phyloP scores from a whole-genome alignment of 2,113 vertebrate genomes.

The Pipa parva region DNA sequence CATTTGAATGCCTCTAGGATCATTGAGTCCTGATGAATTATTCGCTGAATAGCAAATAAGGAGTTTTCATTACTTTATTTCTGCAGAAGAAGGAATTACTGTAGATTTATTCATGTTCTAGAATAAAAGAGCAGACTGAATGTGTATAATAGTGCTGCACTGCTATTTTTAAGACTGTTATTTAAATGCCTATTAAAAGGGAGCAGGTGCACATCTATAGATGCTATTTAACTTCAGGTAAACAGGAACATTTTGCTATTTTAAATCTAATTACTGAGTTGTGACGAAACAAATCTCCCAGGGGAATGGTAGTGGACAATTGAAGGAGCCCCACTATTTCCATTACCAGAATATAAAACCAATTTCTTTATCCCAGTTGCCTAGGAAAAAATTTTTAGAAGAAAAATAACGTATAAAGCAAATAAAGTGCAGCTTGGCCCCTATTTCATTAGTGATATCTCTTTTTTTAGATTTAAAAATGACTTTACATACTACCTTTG shows the following conservation, averaged over 20 bases:
- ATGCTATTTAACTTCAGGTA: neutral
- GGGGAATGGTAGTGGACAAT: too few relatives aligned
- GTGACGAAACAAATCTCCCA: too few relatives aligned
- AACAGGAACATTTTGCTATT: neutral
- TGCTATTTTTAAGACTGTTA: neutral
- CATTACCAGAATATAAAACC: neutral
- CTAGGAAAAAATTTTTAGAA: too few relatives aligned
- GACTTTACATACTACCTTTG: too few relatives aligned
- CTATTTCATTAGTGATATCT: too few relatives aligned
- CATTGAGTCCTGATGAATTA: too few relatives aligned
- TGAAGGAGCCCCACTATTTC: neutral
- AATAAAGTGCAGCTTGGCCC: too few relatives aligned
- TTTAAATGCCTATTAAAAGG: neutral
- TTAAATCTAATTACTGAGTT: neutral
- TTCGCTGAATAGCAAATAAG: neutral
- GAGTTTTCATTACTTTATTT: neutral
- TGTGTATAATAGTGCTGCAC: neutral
- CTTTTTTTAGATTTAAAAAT: too few relatives aligned
- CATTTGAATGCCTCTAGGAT: too few relatives aligned
- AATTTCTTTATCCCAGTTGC: too few relatives aligned
- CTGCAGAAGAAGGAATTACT: neutral
- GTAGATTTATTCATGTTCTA: neutral
- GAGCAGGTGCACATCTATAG: neutral
- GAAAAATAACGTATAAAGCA: too few relatives aligned
- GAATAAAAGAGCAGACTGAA: neutral